These are phyloP conservation scores for Aspiorhynchus laticeps DNA, from an alignment of 2,113 vertebrate species.

Conservation along the genomic window DNA sequence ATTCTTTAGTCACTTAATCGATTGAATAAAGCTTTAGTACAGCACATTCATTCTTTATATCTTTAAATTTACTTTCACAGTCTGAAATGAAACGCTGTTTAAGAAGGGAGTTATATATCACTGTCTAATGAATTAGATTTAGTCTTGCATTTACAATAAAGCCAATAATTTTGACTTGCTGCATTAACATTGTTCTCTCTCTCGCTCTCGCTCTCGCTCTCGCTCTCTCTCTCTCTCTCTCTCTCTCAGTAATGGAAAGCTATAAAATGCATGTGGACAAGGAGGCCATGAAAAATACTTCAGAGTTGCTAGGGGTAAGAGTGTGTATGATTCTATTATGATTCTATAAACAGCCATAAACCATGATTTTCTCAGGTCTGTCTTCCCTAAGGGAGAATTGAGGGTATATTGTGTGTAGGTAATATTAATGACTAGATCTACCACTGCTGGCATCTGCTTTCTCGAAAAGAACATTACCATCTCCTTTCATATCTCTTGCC, in stretches of 20 bases:
- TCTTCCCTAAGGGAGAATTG: neutral
- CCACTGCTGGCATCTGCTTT: neutral
- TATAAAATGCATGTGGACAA: slow-evolving; percentile 82
- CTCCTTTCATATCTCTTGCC: slow-evolving; percentile 37
- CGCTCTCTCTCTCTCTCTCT: neutral
- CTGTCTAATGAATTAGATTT: neutral
- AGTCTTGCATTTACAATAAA: neutral
- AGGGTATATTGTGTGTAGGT: neutral
- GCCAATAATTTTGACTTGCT: neutral
- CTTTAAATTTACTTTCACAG: neutral
- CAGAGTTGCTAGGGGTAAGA: slow-evolving; percentile 85
- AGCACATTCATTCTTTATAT: neutral
- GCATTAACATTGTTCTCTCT: neutral
- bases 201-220: too few species aligned
- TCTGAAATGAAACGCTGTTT: neutral
- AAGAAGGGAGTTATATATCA: neutral
- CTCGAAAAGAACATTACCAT: slow-evolving; percentile 38
- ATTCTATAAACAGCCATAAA: neutral
- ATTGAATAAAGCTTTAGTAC: neutral
- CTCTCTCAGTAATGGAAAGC: slow-evolving; percentile 85
- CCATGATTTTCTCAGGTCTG: neutral
- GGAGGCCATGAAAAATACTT: slow-evolving; percentile 82
- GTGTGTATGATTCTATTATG: slow-evolving; percentile 13
- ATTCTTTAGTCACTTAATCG: neutral
- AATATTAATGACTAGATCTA: slow-evolving; percentile 27